Evolutionary conservation across 2,797 vertebrate genomes (phyloP).

Genomic region (Diceros bicornis): DNA sequence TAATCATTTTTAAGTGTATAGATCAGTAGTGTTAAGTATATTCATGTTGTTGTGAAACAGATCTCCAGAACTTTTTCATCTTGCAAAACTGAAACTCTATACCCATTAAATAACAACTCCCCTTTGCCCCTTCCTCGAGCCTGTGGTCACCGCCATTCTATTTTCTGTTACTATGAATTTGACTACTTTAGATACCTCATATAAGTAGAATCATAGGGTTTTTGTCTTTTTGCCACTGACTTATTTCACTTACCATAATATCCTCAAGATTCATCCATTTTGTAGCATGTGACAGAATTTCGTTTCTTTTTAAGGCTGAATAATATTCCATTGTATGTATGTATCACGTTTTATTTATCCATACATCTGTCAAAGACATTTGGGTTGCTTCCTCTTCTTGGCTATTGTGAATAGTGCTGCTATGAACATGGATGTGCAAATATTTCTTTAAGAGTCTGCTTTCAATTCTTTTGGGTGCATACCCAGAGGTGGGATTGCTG

Average conservation of each 20-base stretch:
- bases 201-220: neutral
- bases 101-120: neutral
- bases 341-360: neutral
- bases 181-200: neutral
- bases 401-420: neutral
- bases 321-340: neutral
- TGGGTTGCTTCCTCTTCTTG: neutral
- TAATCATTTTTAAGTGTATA: neutral
- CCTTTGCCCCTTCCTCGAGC: neutral
- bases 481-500: slow-evolving; percentile 14
- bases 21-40: neutral
- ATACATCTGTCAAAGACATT: neutral
- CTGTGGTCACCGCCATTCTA: neutral
- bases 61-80: neutral
- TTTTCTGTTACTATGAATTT: neutral
- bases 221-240: neutral
- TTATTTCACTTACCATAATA: neutral
- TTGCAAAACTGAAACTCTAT: neutral
- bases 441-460: neutral
- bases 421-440: neutral
- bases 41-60: neutral
- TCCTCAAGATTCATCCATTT: neutral
- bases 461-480: neutral
- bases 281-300: neutral
- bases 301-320: neutral